Base-by-base conservation (phyloP, 2,888 invertebrate species). In the Sacculina carcini region DNA sequence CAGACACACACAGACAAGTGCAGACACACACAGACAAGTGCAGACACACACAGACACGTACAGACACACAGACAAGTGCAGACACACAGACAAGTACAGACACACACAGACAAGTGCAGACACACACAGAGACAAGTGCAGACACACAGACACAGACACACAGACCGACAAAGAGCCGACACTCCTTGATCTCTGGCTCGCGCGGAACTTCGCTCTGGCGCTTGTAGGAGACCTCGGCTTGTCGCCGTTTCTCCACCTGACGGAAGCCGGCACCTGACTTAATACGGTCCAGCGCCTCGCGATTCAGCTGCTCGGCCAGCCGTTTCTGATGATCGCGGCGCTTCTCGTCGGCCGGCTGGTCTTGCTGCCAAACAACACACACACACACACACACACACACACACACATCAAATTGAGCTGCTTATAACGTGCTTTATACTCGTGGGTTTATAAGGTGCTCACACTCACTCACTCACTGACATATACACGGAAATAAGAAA, bases 321-420 rank as follows among this genome's bases (percentile, higher is more conserved):
- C 96, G 94, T 60, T 84, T 82, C 65, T 99, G 98, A 70, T 96
- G 92, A 61, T 85, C 79, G 59, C 89, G 87, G 14, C 98, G 76
- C 65, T 96, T 96, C 61, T 98, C 96, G 64, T 99, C 98, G 0
- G 90, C 81, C 12, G 90, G 89, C 59, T 84, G 83, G 63, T 96
- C 94, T 34, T 84, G 85, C 69, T 71, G 60, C 29, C 58, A 58
- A 52, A 14, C 39, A 24, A 48, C 39, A 36, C 47, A 48, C 31
- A 48, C 34, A 2, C 7, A 6, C 38, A 49, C 6, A 49, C 16
- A 3, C 28, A 10, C 34, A 14, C n/a, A n/a, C n/a, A n/a, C n/a
- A n/a, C n/a, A n/a, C n/a, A n/a, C n/a, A n/a, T n/a, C n/a, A n/a
- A n/a, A n/a, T n/a, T n/a, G n/a, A n/a, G 21, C 3, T n/a, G n/a